A percentile compares a stretch with the other conserved stretches of the same genome.
Conservation (phyloP, 2,113 vertebrate species). For the Notiomystis cincta region DNA sequence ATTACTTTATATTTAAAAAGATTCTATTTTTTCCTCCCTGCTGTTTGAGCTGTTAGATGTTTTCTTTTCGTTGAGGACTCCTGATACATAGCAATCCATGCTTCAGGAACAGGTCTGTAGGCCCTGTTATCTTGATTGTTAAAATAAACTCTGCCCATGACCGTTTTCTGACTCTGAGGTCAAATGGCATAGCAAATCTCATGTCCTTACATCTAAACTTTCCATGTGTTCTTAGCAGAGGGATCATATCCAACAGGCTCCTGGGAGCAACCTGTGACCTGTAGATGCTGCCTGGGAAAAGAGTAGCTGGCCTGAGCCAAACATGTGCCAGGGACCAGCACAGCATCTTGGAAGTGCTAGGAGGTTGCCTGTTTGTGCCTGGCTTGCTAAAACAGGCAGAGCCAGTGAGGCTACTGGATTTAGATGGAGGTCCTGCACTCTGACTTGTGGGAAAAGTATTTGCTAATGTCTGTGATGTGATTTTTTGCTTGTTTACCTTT, state of each 20-base stretch:
- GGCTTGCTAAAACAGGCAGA: neutral
- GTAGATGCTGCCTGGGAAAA: neutral
- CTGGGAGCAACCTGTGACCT: neutral
- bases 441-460: neutral
- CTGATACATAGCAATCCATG: neutral
- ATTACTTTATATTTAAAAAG: neutral
- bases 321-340: neutral
- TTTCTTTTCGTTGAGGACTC: neutral
- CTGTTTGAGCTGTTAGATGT: neutral
- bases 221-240: neutral
- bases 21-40: fast-evolving
- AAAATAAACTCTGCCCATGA: neutral
- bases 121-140: neutral
- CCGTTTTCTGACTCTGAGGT: neutral
- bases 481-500: neutral
- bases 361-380: neutral
- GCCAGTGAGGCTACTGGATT: neutral
- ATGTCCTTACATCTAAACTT: neutral
- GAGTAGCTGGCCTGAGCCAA: neutral
- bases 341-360: neutral
- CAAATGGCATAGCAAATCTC: neutral
- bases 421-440: neutral
- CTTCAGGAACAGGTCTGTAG: neutral
- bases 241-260: neutral
- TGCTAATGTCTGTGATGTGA: neutral